Evolutionary conservation across 2,113 vertebrate genomes (phyloP).

Genomic region (Hypanus sabinus): DNA sequence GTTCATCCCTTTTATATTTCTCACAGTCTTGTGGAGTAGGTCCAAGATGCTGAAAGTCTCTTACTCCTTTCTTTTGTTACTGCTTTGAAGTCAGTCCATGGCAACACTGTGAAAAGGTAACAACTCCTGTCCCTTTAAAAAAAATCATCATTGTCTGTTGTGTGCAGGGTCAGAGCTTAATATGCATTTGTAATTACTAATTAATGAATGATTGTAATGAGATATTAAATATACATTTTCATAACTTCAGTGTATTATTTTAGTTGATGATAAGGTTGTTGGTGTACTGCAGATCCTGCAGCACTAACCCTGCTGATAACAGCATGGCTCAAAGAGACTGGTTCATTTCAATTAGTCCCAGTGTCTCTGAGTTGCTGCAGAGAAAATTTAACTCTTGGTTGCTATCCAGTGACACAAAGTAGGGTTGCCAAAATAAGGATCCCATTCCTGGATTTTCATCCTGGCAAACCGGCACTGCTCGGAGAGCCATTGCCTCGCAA

Average conservation of each 20-base stretch:
- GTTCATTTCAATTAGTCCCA: not conserved
- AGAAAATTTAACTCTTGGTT: not conserved
- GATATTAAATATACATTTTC: not conserved
- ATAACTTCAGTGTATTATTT: not conserved
- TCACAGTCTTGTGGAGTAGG: too few species aligned
- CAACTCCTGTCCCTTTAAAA: not conserved
- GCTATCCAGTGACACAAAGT: not conserved
- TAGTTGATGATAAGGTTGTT: not conserved
- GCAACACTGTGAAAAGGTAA: not conserved
- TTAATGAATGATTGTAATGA: not conserved
- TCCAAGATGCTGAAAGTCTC: too few species aligned
- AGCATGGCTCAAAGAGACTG: not conserved
- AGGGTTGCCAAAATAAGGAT: not conserved
- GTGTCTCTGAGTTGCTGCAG: not conserved
- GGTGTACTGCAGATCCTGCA: not conserved
- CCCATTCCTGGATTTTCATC: not conserved
- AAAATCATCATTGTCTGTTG: not conserved
- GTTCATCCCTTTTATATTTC: not conserved
- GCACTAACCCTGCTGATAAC: not conserved
- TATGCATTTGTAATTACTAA: not conserved
- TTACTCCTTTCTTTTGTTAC: too few species aligned
- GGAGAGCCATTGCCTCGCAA: too few species aligned
- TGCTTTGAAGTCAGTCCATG: not conserved
- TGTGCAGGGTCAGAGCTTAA: not conserved
- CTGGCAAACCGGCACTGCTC: too few species aligned